phyloP scores from a whole-genome alignment of 2,888 invertebrate genomes.

The Mycogona germanica region DNA sequence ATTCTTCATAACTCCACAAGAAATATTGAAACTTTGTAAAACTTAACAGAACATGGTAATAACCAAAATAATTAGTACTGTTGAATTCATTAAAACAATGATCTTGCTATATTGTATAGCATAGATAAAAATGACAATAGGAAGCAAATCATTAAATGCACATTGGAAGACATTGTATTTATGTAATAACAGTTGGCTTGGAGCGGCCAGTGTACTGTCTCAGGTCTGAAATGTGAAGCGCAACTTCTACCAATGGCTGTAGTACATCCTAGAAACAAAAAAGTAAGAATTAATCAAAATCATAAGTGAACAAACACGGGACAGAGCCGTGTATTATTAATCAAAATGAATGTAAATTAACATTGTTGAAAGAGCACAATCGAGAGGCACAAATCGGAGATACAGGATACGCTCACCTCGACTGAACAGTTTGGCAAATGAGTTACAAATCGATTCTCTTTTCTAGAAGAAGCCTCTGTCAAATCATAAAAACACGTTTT shows the following conservation, averaged over 20 bases:
- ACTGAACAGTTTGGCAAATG: neutral
- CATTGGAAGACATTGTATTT: conserved; percentile 14
- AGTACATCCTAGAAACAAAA: conserved; percentile 48
- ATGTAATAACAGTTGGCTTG: conserved; percentile 90
- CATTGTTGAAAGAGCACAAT: too few species aligned
- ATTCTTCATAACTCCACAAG: too few species aligned
- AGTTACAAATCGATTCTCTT: neutral
- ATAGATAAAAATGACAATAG: neutral
- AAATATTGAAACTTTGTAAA: too few species aligned
- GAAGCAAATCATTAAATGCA: neutral
- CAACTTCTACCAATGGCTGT: conserved; percentile 77
- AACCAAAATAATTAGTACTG: too few species aligned
- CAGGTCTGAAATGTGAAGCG: conserved; percentile 69
- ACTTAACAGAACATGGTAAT: too few species aligned
- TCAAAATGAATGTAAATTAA: too few species aligned
- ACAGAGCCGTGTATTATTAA: neutral
- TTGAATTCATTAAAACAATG: neutral
- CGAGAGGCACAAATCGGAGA: neutral
- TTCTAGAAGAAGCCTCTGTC: neutral
- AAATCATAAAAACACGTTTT: neutral
- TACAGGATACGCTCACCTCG: neutral
- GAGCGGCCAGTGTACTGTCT: conserved; percentile 73
- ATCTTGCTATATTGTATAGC: neutral
- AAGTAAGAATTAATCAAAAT: neutral
- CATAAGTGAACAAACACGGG: too few species aligned